Evolutionary conservation across 2,888 invertebrate genomes (phyloP).

Genomic region (Agonopterix alstromeriana): DNA sequence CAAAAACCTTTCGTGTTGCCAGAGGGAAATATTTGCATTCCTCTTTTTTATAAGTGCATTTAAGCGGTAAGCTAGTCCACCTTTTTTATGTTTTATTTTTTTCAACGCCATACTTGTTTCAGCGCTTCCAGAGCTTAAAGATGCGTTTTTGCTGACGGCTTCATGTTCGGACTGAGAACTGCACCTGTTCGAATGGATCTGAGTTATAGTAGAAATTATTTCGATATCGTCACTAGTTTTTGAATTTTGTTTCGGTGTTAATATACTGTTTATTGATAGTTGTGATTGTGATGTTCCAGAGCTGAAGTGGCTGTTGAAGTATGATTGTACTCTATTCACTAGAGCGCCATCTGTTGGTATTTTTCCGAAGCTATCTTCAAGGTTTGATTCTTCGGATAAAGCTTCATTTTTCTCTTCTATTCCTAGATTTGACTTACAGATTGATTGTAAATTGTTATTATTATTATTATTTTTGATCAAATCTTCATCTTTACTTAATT

Average conservation of each 20-base stretch:
- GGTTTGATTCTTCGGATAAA: background rate
- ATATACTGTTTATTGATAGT: slow-evolving; percentile 45
- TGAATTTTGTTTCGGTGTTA: slow-evolving; percentile 35
- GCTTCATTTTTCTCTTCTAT: background rate
- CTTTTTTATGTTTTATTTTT: slow-evolving; percentile 59
- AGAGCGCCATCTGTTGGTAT: slow-evolving; percentile 18
- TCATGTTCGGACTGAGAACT: slow-evolving; percentile 14
- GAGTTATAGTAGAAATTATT: slow-evolving; percentile 33
- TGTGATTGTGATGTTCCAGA: slow-evolving; percentile 51
- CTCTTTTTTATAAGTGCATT: slow-evolving; percentile 61
- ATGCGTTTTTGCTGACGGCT: slow-evolving; percentile 5
- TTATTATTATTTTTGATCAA: background rate
- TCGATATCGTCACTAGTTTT: slow-evolving; percentile 45
- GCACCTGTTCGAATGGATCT: slow-evolving; percentile 17
- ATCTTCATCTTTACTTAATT: background rate
- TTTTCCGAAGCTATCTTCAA: slow-evolving; percentile 7
- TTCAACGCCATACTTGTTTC: slow-evolving; percentile 24
- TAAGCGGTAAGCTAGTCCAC: slow-evolving; percentile 60
- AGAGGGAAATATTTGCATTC: slow-evolving; percentile 58
- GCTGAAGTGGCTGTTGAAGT: slow-evolving; percentile 51
- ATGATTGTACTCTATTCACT: slow-evolving; percentile 41
- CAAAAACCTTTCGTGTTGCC: slow-evolving; percentile 73
- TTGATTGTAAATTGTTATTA: background rate
- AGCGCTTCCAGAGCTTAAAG: slow-evolving; percentile 12
- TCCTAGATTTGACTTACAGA: background rate